These are phyloP conservation scores for Pseudorectes ferrugineus DNA, from an alignment of 2,113 vertebrate species.

Conservation along the genomic window DNA sequence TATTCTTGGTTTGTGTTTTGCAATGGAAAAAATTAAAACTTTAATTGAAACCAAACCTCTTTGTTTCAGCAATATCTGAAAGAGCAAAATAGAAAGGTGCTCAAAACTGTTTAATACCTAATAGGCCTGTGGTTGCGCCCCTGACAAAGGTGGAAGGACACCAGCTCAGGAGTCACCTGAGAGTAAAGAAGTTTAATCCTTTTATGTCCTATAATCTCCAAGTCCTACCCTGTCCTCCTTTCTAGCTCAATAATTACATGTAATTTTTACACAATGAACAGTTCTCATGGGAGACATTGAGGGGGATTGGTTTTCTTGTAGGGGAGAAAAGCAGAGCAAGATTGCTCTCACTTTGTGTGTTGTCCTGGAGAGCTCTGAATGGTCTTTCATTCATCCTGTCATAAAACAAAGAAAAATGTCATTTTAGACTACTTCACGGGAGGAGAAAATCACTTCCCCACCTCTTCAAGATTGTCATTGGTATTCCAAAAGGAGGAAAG, in stretches of 20 bases:
- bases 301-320: not conserved
- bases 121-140: not conserved
- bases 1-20: slow-evolving; percentile 6
- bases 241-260: not conserved
- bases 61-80: not conserved
- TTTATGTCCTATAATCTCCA: not conserved
- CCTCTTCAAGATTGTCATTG: not conserved
- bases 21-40: slow-evolving; percentile 4
- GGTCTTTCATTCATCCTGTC: not conserved
- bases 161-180: not conserved
- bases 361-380: not conserved
- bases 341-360: not conserved
- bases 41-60: not conserved
- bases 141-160: not conserved
- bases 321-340: not conserved
- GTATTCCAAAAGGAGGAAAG: not conserved
- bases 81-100: not conserved
- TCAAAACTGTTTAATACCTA: not conserved
- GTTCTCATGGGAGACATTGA: not conserved
- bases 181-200: not conserved
- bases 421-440: not conserved
- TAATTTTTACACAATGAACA: not conserved
- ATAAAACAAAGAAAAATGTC: not conserved
- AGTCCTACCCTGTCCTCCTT: not conserved
- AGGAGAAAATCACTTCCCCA: not conserved